Evolutionary conservation across 2,113 vertebrate species (phyloP).

Genomic region (Alligator sinensis): DNA sequence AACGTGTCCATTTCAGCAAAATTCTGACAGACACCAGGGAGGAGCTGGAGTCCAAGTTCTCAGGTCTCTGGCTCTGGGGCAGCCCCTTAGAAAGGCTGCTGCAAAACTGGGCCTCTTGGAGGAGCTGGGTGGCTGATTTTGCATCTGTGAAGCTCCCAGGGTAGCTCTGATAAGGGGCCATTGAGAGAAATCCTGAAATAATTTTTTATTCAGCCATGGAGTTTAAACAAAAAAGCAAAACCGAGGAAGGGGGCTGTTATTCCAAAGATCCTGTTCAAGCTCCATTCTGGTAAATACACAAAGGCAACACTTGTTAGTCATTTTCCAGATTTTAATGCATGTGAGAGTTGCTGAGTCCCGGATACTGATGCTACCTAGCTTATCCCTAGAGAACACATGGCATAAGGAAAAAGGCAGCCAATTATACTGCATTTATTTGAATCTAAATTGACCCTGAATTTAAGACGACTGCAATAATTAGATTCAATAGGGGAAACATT

Average conservation of each 20-base stretch:
- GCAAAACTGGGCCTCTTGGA: neutral
- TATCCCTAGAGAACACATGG: neutral
- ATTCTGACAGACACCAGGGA: neutral
- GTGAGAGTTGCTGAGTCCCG: neutral
- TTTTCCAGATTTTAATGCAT: neutral
- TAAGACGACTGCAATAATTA: too few relatives aligned
- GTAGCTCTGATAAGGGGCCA: neutral
- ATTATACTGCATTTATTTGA: neutral
- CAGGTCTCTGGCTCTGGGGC: neutral
- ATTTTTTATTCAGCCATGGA: neutral
- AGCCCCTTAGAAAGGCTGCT: neutral
- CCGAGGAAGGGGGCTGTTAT: too few relatives aligned
- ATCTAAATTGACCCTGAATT: too few relatives aligned
- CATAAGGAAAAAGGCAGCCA: neutral
- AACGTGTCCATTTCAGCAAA: neutral
- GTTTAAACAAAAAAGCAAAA: too few relatives aligned
- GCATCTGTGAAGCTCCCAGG: neutral
- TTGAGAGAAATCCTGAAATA: neutral
- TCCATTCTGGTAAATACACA: neutral
- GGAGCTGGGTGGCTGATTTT: accelerated
- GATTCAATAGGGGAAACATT: too few relatives aligned
- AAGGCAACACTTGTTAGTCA: too few relatives aligned
- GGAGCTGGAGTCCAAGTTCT: neutral
- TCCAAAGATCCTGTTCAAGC: neutral
- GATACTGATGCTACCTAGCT: neutral